phyloP scores from a whole-genome alignment of 2,113 vertebrate species.

The Lota lota region DNA sequence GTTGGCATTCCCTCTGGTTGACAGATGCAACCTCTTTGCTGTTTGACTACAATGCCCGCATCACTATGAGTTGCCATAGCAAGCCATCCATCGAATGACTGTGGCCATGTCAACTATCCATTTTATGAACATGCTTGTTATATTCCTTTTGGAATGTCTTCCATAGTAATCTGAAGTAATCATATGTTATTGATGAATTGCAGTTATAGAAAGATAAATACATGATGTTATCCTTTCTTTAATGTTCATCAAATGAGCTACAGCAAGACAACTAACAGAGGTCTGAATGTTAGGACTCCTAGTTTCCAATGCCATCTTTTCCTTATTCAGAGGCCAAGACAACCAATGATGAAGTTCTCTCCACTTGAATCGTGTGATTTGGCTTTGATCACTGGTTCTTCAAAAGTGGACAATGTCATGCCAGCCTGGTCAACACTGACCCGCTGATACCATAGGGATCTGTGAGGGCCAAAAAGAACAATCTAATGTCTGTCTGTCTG shows the following conservation, averaged over 20 bases:
- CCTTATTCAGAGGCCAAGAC: constrained; percentile 29
- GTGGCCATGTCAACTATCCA: too few relatives aligned
- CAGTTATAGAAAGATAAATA: too few relatives aligned
- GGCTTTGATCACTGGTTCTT: constrained; percentile 8
- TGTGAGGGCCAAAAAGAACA: not conserved
- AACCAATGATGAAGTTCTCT: constrained; percentile 18
- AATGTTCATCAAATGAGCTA: too few relatives aligned
- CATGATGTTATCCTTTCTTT: too few relatives aligned
- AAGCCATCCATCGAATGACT: too few relatives aligned
- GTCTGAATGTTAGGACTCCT: constrained; percentile 13
- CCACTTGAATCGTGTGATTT: constrained; percentile 23
- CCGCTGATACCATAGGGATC: not conserved
- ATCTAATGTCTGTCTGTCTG: not conserved
- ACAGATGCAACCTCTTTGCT: too few relatives aligned
- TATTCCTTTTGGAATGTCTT: constrained; percentile 6
- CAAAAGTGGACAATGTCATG: constrained; percentile 20
- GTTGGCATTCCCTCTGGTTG: too few relatives aligned
- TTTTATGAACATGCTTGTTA: too few relatives aligned
- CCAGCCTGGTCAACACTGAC: constrained; percentile 24
- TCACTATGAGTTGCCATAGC: too few relatives aligned
- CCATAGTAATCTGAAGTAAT: constrained; percentile 8
- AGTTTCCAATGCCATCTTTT: constrained; percentile 17
- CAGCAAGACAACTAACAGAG: not conserved
- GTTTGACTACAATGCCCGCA: too few relatives aligned
- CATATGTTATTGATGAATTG: too few relatives aligned